phyloP scores from a whole-genome alignment of 2,888 invertebrate genomes.

The Leptinotarsa juncta region DNA sequence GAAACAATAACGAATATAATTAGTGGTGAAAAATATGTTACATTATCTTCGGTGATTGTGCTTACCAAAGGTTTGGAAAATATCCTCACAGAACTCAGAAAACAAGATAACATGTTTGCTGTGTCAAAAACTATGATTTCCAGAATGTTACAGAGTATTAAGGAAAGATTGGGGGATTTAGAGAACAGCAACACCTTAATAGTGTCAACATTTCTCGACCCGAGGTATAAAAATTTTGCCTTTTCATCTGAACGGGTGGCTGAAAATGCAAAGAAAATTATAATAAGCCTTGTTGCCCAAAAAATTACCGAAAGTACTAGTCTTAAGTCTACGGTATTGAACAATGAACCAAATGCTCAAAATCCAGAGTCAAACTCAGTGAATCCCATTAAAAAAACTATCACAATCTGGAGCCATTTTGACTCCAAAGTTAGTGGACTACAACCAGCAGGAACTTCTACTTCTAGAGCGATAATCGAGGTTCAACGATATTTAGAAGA shows the following conservation, averaged over 20 bases:
- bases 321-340: neutral
- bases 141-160: slow-evolving; percentile 21
- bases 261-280: slow-evolving; percentile 26
- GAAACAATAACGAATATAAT: slow-evolving; percentile 46
- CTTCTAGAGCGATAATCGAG: slow-evolving; percentile 28
- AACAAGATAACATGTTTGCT: slow-evolving; percentile 19
- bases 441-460: slow-evolving; percentile 17
- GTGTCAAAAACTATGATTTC: slow-evolving; percentile 16
- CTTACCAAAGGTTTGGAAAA: slow-evolving; percentile 43
- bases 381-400: slow-evolving; percentile 13
- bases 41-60: slow-evolving; percentile 45
- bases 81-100: slow-evolving; percentile 22
- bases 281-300: slow-evolving; percentile 23
- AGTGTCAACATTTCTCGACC: slow-evolving; percentile 28
- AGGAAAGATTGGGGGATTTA: slow-evolving; percentile 26
- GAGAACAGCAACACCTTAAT: slow-evolving; percentile 25
- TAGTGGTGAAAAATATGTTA: slow-evolving; percentile 43
- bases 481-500: slow-evolving; percentile 33
- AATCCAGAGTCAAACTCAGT: neutral
- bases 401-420: slow-evolving; percentile 26
- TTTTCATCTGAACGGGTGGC: slow-evolving; percentile 24
- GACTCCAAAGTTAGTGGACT: slow-evolving; percentile 21
- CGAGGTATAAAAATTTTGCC: slow-evolving; percentile 31
- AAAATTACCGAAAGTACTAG: slow-evolving; percentile 14
- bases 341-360: slow-evolving; percentile 2